phyloP scores from a whole-genome alignment of 35 echinoderm and acorn worm genomes.

The Stichopus chloronotus region DNA sequence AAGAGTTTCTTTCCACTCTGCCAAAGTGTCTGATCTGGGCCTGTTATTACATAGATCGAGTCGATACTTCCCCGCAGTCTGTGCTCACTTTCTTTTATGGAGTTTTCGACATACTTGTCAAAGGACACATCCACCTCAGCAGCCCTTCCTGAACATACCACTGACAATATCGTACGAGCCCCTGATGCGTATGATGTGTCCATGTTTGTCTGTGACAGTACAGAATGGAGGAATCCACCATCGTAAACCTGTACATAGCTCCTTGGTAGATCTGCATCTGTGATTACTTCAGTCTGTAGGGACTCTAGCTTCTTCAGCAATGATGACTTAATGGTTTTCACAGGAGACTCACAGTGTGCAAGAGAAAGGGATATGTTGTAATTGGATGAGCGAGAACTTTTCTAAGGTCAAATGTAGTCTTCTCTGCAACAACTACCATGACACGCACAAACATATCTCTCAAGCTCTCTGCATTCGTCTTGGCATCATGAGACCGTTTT shows the following conservation, averaged over 20 bases:
- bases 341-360: constrained; percentile 36
- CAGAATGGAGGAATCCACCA: constrained; percentile 53
- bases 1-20: constrained; percentile 29
- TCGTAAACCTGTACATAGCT: constrained; percentile 34
- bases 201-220: constrained; percentile 30
- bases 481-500: constrained; percentile 41
- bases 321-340: constrained; percentile 23
- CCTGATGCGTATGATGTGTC: constrained; percentile 54
- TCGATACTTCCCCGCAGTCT: constrained; percentile 56
- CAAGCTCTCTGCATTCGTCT: constrained; percentile 53
- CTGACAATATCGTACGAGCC: constrained; percentile 45
- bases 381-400: constrained; percentile 37
- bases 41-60: constrained; percentile 34
- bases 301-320: constrained; percentile 19
- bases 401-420: constrained; percentile 68
- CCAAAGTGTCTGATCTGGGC: constrained; percentile 61
- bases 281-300: constrained; percentile 24
- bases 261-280: neutral
- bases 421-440: constrained; percentile 66
- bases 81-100: constrained; percentile 61
- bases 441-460: constrained; percentile 69
- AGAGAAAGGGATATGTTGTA: constrained; percentile 57
- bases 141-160: constrained; percentile 49
- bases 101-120: constrained; percentile 45
- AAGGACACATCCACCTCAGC: constrained; percentile 54